These are phyloP conservation scores for Oreochromis grahami DNA, from an alignment of 2,797 vertebrate genomes.

Conservation along the genomic window DNA sequence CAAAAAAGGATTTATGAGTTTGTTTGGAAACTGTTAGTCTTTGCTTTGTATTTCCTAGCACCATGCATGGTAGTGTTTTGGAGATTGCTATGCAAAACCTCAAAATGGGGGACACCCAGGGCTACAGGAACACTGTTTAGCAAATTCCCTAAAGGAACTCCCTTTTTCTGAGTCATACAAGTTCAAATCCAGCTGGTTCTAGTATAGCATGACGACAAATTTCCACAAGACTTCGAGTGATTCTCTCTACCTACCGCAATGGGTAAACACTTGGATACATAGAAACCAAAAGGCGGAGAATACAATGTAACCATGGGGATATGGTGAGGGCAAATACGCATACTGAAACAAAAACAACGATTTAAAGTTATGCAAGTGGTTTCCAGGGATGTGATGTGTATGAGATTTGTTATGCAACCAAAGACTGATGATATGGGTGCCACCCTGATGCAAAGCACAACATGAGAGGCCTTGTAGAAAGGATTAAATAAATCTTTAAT, in stretches of 20 bases:
- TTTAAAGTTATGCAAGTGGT: neutral
- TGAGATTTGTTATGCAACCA: neutral
- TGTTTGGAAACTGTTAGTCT: neutral
- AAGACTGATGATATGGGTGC: neutral
- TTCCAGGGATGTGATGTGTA: neutral
- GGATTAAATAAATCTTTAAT: constrained; percentile 37
- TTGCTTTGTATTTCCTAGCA: neutral
- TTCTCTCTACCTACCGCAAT: rapidly evolving
- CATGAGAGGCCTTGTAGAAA: neutral
- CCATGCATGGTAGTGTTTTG: constrained; percentile 13
- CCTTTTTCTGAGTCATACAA: neutral
- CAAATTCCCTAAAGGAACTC: constrained; percentile 17
- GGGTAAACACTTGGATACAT: constrained; percentile 1
- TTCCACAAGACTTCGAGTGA: neutral
- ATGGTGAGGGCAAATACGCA: neutral
- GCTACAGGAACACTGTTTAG: neutral
- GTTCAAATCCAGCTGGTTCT: neutral
- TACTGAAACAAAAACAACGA: neutral
- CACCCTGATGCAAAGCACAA: neutral
- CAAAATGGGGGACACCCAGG: neutral
- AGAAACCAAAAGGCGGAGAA: neutral
- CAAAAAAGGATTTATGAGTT: rapidly evolving
- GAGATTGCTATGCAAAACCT: constrained; percentile 20
- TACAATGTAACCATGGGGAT: neutral
- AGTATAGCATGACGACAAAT: neutral